These are phyloP conservation scores for Leucoma salicis DNA, from an alignment of 2,888 invertebrate genomes.

Conservation along the genomic window DNA sequence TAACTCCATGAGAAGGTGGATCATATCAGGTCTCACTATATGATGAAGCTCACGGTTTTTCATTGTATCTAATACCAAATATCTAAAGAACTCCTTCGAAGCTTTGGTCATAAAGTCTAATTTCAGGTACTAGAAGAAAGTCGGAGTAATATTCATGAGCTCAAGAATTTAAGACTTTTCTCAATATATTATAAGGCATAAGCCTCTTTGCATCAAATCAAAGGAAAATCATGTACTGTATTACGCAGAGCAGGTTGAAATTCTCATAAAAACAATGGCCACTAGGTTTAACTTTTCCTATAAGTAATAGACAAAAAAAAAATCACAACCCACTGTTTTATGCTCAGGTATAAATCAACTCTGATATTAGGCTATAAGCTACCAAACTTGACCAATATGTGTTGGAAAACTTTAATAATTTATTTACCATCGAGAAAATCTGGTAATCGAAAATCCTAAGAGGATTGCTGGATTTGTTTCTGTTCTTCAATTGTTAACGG, in stretches of 20 bases:
- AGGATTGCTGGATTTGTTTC: too few relatives aligned
- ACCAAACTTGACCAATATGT: too few relatives aligned
- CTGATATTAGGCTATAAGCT: too few relatives aligned
- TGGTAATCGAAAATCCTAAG: too few relatives aligned
- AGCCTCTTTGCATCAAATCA: conserved; percentile 1
- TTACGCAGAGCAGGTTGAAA: not conserved
- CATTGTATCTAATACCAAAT: conserved; percentile 59
- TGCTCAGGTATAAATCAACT: too few relatives aligned
- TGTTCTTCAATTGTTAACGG: too few relatives aligned
- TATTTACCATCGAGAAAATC: too few relatives aligned
- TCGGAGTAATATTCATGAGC: too few relatives aligned
- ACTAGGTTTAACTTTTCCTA: not conserved
- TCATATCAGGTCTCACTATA: conserved; percentile 76
- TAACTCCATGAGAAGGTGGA: conserved; percentile 79
- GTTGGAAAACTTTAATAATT: too few relatives aligned
- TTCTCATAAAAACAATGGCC: not conserved
- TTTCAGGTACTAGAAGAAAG: conserved; percentile 38
- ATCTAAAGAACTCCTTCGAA: conserved; percentile 48
- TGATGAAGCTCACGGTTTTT: conserved; percentile 51
- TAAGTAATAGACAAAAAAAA: not conserved
- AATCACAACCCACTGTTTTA: too few relatives aligned
- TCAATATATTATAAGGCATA: too few relatives aligned
- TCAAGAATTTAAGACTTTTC: too few relatives aligned
- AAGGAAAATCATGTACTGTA: not conserved
- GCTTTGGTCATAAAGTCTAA: conserved; percentile 31